Evolutionary conservation across 2,797 vertebrate genomes (phyloP).

Genomic region (Sebastes minor): DNA sequence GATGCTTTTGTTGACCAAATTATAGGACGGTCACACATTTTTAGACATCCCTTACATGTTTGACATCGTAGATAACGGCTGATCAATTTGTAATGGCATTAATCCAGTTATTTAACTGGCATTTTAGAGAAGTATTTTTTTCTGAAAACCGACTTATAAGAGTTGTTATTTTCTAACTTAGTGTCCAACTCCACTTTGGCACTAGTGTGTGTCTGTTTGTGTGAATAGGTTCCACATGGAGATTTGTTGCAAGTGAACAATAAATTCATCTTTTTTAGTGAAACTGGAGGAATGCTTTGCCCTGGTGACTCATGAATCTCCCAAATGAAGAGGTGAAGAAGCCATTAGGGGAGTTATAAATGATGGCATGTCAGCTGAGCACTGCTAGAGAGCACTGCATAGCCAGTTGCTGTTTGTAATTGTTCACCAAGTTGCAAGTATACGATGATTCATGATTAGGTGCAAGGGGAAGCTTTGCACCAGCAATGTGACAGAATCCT

Average conservation of each 20-base stretch:
- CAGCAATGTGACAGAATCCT: background rate
- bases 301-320: slow-evolving; percentile 40
- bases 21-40: background rate
- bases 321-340: slow-evolving; percentile 25
- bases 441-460: background rate
- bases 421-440: background rate
- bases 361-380: slow-evolving; percentile 31
- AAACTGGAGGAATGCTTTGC: slow-evolving; percentile 10
- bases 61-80: background rate
- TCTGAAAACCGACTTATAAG: background rate
- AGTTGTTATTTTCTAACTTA: background rate
- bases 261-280: slow-evolving; percentile 27
- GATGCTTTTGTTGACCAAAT: slow-evolving; percentile 21
- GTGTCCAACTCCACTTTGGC: background rate
- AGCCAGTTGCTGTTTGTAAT: slow-evolving; percentile 8
- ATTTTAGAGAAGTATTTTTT: background rate
- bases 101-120: background rate
- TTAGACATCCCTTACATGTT: background rate
- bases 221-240: background rate
- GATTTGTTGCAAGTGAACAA: background rate
- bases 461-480: background rate
- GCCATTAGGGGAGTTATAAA: slow-evolving; percentile 36
- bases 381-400: background rate
- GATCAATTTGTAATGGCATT: background rate
- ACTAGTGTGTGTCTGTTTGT: background rate